Base-by-base conservation (phyloP, 92 coral and sea anemone genomes). In the Paramuricea clavata region DNA sequence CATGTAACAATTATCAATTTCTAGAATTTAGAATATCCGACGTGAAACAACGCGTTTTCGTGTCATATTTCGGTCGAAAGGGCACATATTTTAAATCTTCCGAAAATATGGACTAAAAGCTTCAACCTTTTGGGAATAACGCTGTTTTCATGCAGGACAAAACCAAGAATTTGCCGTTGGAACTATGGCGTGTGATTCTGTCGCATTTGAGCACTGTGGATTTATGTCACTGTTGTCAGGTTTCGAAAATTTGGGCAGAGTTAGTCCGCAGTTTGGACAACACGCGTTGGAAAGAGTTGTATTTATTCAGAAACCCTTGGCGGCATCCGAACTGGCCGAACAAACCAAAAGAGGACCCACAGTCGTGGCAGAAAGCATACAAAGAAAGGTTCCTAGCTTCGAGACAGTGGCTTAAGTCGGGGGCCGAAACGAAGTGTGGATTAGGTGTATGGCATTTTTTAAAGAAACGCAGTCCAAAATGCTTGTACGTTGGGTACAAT, bases 261-360 rank as follows among this genome's bases (percentile, higher is more conserved):
- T 82, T 96, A 1, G 99, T 96, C n/a, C 93, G 93, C 87, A 94
- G 98, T 85, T 88, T 96, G 28, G 99, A 96, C 65, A 94, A 94
- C 54, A 96, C 99, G 0, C 92, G 99, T 23, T 96, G 99, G 99
- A 96, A 94, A 36, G 91, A 92, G 67, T 92, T 96, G 13, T 96
- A 91, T 76, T 87, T 96, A 60, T 85, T 91, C 13, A 88, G 91
- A 15, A 94, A 96, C 78, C 91, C 92, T 54, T 96, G 99, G 99
- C 91, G 92, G 74, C 98, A 96, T 89, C 99, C 99, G 16, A 94
- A 94, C 85, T 96, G 99, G 99, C 99, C 99, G 33, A 94, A 90
- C 74, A 86, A 75, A 78, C 89, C 98, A 4, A 87, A 87, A 49
- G 90, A 91, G 49, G 99, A 96, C 30, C 99, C 99, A 12, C 84